Evolutionary conservation across 2,888 invertebrate genomes (phyloP).

Genomic region (Sphaerophoria rueppellii): DNA sequence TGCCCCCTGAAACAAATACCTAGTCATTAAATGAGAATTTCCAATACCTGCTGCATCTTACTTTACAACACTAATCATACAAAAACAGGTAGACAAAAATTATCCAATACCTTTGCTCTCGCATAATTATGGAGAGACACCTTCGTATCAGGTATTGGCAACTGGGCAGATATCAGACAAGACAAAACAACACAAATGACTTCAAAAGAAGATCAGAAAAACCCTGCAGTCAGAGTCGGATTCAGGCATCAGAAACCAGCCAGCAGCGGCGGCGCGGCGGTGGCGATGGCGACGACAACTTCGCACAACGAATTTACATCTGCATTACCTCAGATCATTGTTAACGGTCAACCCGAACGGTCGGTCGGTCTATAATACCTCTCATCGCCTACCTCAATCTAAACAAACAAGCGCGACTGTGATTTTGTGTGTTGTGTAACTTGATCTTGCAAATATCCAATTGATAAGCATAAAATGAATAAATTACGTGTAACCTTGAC

Average conservation of each 20-base stretch:
- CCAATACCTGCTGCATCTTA: neutral
- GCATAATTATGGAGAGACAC: slow-evolving; percentile 58
- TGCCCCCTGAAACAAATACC: neutral
- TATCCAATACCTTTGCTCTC: slow-evolving; percentile 52
- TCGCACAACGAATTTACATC: slow-evolving; percentile 61
- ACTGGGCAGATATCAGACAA: slow-evolving; percentile 5
- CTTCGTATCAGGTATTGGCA: slow-evolving; percentile 13
- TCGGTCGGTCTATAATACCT: slow-evolving; percentile 27
- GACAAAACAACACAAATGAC: slow-evolving; percentile 23
- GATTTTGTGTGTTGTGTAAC: slow-evolving; percentile 47
- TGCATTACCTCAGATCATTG: slow-evolving; percentile 66
- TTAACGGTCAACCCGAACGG: slow-evolving; percentile 66
- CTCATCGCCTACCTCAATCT: neutral
- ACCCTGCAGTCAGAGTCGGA: slow-evolving; percentile 46
- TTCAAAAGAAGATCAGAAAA: slow-evolving; percentile 50
- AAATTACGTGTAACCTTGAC: slow-evolving; percentile 25
- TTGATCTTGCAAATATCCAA: slow-evolving; percentile 44
- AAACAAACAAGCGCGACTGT: slow-evolving; percentile 2
- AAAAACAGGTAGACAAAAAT: slow-evolving; percentile 33
- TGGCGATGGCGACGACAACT: too few species aligned
- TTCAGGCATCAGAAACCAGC: slow-evolving; percentile 18
- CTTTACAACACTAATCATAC: neutral
- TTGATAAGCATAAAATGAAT: slow-evolving; percentile 43
- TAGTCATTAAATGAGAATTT: neutral
- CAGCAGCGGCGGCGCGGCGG: neutral